Evolutionary conservation across 64 coral and sea anemone species (phyloP).

Genomic region (Astreopora myriophthalma): DNA sequence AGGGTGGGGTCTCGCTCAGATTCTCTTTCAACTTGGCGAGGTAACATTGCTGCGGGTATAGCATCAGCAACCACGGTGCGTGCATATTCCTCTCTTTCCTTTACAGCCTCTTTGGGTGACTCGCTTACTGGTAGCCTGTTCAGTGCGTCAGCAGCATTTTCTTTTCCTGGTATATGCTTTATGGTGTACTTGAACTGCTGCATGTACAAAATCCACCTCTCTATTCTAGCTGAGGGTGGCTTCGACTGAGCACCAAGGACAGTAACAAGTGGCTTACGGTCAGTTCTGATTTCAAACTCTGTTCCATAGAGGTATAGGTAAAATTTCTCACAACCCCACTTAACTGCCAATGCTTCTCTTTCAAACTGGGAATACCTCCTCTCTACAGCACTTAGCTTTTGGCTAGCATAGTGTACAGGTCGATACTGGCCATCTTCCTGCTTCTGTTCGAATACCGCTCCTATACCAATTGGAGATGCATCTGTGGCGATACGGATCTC

Average conservation of each 20-base stretch:
- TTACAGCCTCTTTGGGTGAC: background rate
- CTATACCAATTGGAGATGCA: constrained; percentile 43
- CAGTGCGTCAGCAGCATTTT: constrained; percentile 38
- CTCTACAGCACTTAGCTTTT: constrained; percentile 49
- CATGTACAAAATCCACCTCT: constrained; percentile 55
- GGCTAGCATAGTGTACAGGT: constrained; percentile 59
- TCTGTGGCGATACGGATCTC: constrained; percentile 46
- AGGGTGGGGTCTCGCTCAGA: constrained; percentile 31
- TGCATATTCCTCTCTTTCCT: constrained; percentile 24
- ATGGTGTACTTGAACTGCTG: constrained; percentile 36
- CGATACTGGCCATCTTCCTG: constrained; percentile 47
- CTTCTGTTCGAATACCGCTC: constrained; percentile 24
- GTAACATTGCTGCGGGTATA: constrained; percentile 2
- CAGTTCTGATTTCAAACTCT: constrained; percentile 23
- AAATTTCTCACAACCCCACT: constrained; percentile 34
- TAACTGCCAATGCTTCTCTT: background rate
- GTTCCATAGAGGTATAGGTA: constrained; percentile 11
- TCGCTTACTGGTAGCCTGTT: constrained; percentile 35
- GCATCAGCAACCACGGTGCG: constrained; percentile 16
- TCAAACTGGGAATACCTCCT: constrained; percentile 69
- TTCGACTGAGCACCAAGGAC: constrained; percentile 19
- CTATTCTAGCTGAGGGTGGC: constrained; percentile 24
- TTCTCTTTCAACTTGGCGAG: constrained; percentile 42
- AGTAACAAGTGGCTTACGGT: constrained; percentile 23
- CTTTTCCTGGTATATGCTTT: constrained; percentile 18